Base-by-base conservation (phyloP, 1,140 invertebrate species). In the Hyles euphorbiae region DNA sequence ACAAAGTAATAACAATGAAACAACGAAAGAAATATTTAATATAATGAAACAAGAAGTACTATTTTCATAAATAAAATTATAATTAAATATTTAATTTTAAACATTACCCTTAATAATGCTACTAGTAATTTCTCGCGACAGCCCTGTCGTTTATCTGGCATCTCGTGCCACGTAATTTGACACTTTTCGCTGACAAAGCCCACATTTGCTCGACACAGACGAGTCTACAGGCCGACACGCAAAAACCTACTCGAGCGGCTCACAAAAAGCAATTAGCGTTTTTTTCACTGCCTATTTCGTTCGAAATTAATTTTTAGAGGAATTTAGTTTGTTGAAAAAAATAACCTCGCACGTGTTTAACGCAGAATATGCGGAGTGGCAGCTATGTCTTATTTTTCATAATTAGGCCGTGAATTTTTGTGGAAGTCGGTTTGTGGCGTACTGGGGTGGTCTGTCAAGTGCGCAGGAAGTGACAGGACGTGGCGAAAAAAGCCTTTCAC, bases 251-350 rank as follows among this genome's bases (percentile, higher is more conserved):
- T 34, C 49, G 55, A 57, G 8, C 36, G 66, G 65, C 60, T 53
- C 72, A 82, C 80, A 87, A 86, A 88, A 88, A 88, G 81, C 83
- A 88, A 88, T 88, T 88, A 88, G 83, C 48, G 70, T 83, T 88
- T 88, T 88, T 88, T 86, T 74, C 67, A 22, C 34, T 32, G 44
- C 33, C 61, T 68, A 72, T 76, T 74, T 73, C 36, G 36, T 70
- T 71, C 72, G 62, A 75, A 87, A 86, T 83, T 87, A 83, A 88
- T 84, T 84, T 87, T 86, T 83, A 80, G 70, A 74, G 74, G 81
- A 86, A 88, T 87, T 66, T 68, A 48, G 40, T 56, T 34, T 56
- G 40, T 43, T 63, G 68, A 74, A 81, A 83, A 81, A 76, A 67
- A 62, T 65, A 34, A 46, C 59, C 65, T 32, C 81, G 83, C 86